Percentiles rank a stretch among this genome's conserved stretches.
Evolutionary conservation across 2,888 invertebrate genomes (phyloP).

Genomic region (Stegophylla sp.): DNA sequence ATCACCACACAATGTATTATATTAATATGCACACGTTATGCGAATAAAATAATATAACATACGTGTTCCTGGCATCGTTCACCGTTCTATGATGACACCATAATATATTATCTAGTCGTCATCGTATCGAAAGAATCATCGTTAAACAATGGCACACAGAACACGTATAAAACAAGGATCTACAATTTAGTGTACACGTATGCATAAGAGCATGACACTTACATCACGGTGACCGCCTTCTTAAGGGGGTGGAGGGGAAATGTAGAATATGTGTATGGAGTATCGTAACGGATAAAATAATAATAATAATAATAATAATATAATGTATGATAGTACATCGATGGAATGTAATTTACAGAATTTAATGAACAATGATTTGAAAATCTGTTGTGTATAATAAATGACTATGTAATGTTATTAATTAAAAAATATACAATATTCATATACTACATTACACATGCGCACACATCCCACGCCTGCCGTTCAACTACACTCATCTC

Average conservation of each 20-base stretch:
- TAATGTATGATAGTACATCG: background rate
- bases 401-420: background rate
- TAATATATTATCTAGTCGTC: background rate
- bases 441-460: slow-evolving; percentile 39
- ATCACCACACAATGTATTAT: slow-evolving; percentile 35
- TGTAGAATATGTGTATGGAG: background rate
- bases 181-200: background rate
- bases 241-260: background rate
- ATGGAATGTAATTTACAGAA: background rate
- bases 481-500: slow-evolving; percentile 2
- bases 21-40: background rate
- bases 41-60: background rate
- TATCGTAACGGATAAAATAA: background rate
- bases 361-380: background rate
- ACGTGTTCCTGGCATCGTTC: background rate
- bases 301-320: too few species aligned
- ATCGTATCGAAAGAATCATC: background rate
- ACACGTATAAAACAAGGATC: background rate
- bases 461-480: slow-evolving; percentile 40
- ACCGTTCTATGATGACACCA: background rate
- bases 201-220: background rate
- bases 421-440: slow-evolving; percentile 29
- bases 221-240: background rate
- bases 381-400: background rate
- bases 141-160: background rate